Conservation (phyloP, 2,888 invertebrate species). For the Galerucella pusilla region DNA sequence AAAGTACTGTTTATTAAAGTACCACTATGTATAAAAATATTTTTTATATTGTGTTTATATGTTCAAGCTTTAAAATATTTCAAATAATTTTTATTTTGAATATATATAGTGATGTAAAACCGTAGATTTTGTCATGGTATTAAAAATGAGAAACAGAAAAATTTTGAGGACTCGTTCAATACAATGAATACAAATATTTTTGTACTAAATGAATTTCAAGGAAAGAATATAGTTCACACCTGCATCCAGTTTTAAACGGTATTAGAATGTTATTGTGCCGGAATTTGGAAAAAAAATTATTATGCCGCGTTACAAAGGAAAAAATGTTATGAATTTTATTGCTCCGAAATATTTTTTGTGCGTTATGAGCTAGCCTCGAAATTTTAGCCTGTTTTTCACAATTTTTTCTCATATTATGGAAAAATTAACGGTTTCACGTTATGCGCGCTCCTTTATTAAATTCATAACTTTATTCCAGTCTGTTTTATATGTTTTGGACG, state of each 20-base stretch:
- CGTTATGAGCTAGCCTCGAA: not conserved
- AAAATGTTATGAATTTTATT: too few relatives aligned
- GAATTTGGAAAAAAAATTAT: too few relatives aligned
- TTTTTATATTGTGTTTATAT: constrained; percentile 20
- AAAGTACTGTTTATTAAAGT: too few relatives aligned
- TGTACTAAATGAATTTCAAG: too few relatives aligned
- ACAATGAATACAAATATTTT: too few relatives aligned
- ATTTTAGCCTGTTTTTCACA: not conserved
- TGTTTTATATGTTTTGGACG: constrained; percentile 56
- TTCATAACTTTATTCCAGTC: constrained; percentile 53
- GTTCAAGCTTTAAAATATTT: constrained; percentile 25
- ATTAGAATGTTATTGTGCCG: too few relatives aligned
- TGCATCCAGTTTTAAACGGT: too few relatives aligned
- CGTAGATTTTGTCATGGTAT: not conserved
- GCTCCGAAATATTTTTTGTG: too few relatives aligned
- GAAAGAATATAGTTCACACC: too few relatives aligned
- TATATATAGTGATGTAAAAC: not conserved
- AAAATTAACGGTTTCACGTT: not conserved
- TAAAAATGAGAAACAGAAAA: not conserved
- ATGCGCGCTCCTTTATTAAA: constrained; percentile 36
- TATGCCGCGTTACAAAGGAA: too few relatives aligned
- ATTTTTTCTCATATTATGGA: not conserved
- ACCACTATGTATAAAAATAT: not conserved
- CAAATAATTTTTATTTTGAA: constrained; percentile 31
- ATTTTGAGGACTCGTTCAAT: too few relatives aligned